phyloP scores from a whole-genome alignment of 2,888 invertebrate genomes.

The Ormyrus nitidulus region DNA sequence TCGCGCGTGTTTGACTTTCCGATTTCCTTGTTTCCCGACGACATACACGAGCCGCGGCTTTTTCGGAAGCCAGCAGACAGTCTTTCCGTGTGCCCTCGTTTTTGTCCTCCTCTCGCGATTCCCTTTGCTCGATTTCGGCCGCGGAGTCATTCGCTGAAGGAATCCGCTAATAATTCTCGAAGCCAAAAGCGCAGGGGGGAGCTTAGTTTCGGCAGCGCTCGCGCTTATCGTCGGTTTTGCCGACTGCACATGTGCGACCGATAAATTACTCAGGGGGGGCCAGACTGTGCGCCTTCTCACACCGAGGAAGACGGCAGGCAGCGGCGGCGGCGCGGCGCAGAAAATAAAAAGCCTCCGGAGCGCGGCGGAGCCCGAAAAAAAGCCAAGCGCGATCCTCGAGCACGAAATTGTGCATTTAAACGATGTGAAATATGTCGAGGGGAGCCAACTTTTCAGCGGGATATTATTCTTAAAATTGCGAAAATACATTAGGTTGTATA shows the following conservation, averaged over 20 bases:
- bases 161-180: constrained; percentile 61
- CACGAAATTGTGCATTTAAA: constrained; percentile 52
- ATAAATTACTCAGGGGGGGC: constrained; percentile 63
- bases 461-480: constrained; percentile 47
- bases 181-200: constrained; percentile 9
- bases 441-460: constrained; percentile 40
- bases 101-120: background rate
- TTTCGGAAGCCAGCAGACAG: background rate
- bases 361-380: constrained; percentile 30
- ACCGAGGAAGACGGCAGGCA: constrained; percentile 7
- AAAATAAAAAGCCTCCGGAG: background rate
- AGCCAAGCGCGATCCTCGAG: constrained; percentile 51
- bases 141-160: constrained; percentile 49
- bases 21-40: constrained; percentile 41
- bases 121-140: constrained; percentile 53
- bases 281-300: constrained; percentile 43
- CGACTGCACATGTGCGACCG: constrained; percentile 63
- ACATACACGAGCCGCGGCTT: background rate
- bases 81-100: background rate
- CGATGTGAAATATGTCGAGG: constrained; percentile 46
- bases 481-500: constrained; percentile 28
- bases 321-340: constrained; percentile 11
- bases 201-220: constrained; percentile 22
- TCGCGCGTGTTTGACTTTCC: constrained; percentile 8
- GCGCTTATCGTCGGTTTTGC: constrained; percentile 54